phyloP scores from a whole-genome alignment of 2,797 vertebrate species.

The Clarias fuscus region DNA sequence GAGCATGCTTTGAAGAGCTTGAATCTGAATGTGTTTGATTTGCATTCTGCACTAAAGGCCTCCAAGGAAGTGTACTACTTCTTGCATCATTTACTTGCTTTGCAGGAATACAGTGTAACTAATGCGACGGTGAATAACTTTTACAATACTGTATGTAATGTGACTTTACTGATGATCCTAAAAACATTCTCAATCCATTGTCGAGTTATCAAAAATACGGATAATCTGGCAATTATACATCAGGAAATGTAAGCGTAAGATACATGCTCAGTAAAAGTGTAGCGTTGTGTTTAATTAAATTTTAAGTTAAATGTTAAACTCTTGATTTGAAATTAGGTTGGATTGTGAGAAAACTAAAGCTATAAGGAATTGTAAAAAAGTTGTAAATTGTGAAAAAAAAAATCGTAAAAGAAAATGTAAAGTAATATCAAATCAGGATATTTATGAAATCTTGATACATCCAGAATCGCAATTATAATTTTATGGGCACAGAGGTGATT shows the following conservation, averaged over 20 bases:
- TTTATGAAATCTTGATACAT: background rate
- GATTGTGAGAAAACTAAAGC: no score
- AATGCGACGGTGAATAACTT: background rate
- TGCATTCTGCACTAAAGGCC: background rate
- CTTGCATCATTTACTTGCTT: conserved; percentile 5
- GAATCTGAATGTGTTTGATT: background rate
- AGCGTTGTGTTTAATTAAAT: no score
- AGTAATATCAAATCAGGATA: no score
- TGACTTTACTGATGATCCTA: background rate
- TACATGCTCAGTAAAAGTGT: no score
- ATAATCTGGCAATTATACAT: background rate
- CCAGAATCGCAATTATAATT: no score
- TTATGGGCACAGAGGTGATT: no score
- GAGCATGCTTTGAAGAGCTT: conserved; percentile 2
- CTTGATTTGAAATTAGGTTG: no score
- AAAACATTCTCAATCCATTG: background rate
- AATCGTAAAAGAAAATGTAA: no score
- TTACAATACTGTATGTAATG: no score
- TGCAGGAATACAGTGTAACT: background rate
- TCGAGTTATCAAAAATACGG: background rate
- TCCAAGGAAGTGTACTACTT: background rate
- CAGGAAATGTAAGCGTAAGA: background rate
- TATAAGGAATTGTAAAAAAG: no score
- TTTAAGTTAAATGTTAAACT: no score
- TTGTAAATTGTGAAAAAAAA: no score